Base-by-base conservation (phyloP, 2,797 vertebrate species). In the Remorina albescens region DNA sequence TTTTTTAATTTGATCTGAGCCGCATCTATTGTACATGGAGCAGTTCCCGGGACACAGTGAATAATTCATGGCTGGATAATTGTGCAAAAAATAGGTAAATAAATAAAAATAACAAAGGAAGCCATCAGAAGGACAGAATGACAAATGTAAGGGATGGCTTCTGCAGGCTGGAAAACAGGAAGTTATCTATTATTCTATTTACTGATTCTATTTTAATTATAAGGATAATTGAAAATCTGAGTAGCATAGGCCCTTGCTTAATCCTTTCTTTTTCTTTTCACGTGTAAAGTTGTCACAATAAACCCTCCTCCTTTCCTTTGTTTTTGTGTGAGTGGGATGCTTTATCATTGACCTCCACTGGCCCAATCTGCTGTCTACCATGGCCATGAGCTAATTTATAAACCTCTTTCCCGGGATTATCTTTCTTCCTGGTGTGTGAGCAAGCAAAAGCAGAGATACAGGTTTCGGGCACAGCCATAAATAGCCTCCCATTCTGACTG, bases 401-500 rank as follows among this genome's bases (percentile, higher is more conserved):
- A 95, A 91, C 94, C 90, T 86, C 93, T 95, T 95, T 94, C 65
- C 64, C 39, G 1, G 91, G 94, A 94, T 94, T 93, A 95, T 88
- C 91, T 90, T 91, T 91, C 86, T 89, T 92, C 86, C 86, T 85
- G 82, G 83, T 92, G 88, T 88, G 84, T 89, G 82, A 76, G 74
- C 84, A 63, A 67, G 74, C 72, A 76, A 84, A 83, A 71, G 80
- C 73, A 79, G 67, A 72, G 67, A 82, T 68, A 63, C 80, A 71
- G 80, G 76, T 84, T 85, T 81, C 66, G 21, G 49, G 65, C 46
- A 30, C 47, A 61, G 65, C 64, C 61, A 51, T 70, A 84, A 78
- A 83, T 64, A 64, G 78, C 76, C 59, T 62, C 67, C 41, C 19
- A 36, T 66, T 61, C 64, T 69, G 58, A 63, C 63, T 54, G 36